A percentile compares a stretch with the other conserved stretches of the same genome.
phyloP scores from a whole-genome alignment of 2,797 vertebrate genomes.

The Sebastes kiyomatsui region DNA sequence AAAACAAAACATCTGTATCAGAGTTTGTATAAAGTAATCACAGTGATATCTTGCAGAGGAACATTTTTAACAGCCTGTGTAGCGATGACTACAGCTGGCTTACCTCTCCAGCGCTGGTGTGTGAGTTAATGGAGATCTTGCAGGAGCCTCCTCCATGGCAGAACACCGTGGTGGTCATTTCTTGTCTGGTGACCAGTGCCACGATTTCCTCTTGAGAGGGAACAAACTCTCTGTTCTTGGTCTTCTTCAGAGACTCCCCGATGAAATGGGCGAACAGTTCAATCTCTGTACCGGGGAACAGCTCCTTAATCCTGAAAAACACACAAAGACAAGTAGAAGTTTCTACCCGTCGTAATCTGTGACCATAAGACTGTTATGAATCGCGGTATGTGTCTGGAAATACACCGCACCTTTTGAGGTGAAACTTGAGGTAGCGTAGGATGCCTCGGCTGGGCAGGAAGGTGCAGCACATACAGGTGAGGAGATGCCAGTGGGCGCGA shows the following conservation, averaged over 20 bases:
- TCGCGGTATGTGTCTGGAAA: neutral
- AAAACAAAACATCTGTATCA: neutral
- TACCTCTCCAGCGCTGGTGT: slow-evolving; percentile 94
- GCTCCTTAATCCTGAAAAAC: slow-evolving; percentile 86
- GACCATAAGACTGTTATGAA: neutral
- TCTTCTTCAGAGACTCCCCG: slow-evolving; percentile 90
- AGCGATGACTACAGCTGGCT: neutral
- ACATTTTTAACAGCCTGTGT: neutral
- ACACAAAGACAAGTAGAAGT: neutral
- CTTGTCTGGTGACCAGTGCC: slow-evolving; percentile 88
- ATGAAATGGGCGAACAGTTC: slow-evolving; percentile 90
- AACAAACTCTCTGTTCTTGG: slow-evolving; percentile 90
- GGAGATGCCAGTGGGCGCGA: slow-evolving; percentile 92
- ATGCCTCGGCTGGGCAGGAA: slow-evolving; percentile 92
- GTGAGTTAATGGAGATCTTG: slow-evolving; percentile 95
- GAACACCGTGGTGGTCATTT: slow-evolving; percentile 94
- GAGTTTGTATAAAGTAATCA: neutral
- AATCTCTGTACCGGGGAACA: slow-evolving; percentile 88
- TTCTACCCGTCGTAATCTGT: neutral
- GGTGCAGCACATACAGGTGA: slow-evolving; percentile 94
- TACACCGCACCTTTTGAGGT: slow-evolving; percentile 87
- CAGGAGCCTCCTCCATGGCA: slow-evolving; percentile 95
- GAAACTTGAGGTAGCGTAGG: slow-evolving; percentile 92
- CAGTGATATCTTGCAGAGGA: neutral
- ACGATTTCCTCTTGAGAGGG: slow-evolving; percentile 93